These are phyloP conservation scores for Neoseiulus cucumeris DNA, from an alignment of 1,140 invertebrate species.

Conservation along the genomic window DNA sequence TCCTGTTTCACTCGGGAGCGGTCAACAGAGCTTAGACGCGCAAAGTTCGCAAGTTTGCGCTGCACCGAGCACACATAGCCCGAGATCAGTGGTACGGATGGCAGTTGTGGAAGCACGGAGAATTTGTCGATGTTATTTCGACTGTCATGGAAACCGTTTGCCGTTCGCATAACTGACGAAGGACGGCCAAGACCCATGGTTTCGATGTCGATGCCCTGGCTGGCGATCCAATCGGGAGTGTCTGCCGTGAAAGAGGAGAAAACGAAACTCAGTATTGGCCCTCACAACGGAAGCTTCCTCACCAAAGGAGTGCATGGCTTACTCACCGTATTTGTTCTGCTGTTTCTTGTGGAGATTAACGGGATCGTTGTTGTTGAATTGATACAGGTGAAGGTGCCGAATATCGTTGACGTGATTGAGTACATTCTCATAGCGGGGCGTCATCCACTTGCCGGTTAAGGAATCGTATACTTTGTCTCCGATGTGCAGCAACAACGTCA, in stretches of 20 bases:
- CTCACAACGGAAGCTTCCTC: too few relatives aligned
- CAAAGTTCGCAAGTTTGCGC: constrained; percentile 18
- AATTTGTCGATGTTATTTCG: background rate
- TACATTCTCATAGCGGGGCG: constrained; percentile 67
- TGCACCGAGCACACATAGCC: constrained; percentile 17
- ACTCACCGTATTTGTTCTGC: constrained; percentile 19
- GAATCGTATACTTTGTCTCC: constrained; percentile 73
- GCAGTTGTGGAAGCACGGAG: constrained; percentile 17
- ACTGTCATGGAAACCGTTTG: background rate
- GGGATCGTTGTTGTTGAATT: constrained; percentile 76
- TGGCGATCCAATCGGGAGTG: constrained; percentile 19
- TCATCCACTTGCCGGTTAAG: constrained; percentile 78
- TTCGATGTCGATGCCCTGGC: constrained; percentile 19
- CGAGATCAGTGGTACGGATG: constrained; percentile 18
- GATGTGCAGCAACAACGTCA: constrained; percentile 54
- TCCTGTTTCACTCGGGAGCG: constrained; percentile 19
- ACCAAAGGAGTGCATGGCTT: background rate
- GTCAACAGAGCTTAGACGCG: constrained; percentile 17
- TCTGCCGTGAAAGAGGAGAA: constrained; percentile 15
- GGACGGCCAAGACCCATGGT: constrained; percentile 16
- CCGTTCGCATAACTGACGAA: background rate
- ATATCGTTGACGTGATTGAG: constrained; percentile 49
- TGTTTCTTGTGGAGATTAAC: constrained; percentile 44
- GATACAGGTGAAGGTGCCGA: constrained; percentile 70
- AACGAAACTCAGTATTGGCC: background rate